These are phyloP conservation scores for Tholera decimalis DNA, from an alignment of 2,888 invertebrate genomes.

Conservation along the genomic window DNA sequence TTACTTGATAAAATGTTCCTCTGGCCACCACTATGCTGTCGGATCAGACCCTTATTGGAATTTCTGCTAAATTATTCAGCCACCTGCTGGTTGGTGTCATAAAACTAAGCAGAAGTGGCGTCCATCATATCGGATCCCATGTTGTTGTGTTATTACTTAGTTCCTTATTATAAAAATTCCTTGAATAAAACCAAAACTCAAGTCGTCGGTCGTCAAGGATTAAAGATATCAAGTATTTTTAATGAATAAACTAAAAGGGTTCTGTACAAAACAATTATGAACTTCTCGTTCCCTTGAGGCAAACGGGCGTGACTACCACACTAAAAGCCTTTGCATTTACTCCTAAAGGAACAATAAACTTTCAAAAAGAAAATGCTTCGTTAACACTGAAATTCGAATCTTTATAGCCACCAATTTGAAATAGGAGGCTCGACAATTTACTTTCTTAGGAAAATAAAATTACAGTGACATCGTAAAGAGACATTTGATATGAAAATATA, in stretches of 20 bases:
- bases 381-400: constrained; percentile 31
- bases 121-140: neutral
- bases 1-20: no score
- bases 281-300: neutral
- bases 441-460: constrained; percentile 35
- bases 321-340: constrained; percentile 21
- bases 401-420: constrained; percentile 46
- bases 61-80: constrained; percentile 15
- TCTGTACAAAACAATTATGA: constrained; percentile 10
- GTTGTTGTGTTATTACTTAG: neutral
- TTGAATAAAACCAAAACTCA: neutral
- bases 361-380: constrained; percentile 31
- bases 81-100: neutral
- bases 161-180: neutral
- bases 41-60: constrained; percentile 30
- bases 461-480: constrained; percentile 35
- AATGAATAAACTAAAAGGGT: neutral
- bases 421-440: constrained; percentile 35
- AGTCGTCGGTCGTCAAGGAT: neutral
- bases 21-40: no score
- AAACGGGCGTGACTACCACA: constrained; percentile 10
- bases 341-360: constrained; percentile 11
- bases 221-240: neutral
- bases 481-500: constrained; percentile 29
- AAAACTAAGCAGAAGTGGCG: neutral